phyloP scores from a whole-genome alignment of 2,797 vertebrate species.

The Sebastes iracundus region DNA sequence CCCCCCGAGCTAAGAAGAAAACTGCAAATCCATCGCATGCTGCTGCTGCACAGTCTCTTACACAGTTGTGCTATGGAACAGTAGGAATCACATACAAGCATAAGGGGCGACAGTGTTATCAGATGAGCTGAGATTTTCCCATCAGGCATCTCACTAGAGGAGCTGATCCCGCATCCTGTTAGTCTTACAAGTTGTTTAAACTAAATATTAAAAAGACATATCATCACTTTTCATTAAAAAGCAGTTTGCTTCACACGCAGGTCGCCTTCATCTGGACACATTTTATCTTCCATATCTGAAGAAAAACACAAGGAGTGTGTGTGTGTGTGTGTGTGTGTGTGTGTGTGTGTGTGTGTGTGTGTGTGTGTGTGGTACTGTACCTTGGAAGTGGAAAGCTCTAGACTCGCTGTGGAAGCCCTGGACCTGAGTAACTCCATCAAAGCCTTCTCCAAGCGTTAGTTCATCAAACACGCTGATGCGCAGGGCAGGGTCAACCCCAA shows the following conservation, averaged over 20 bases:
- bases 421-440: slow-evolving; percentile 93
- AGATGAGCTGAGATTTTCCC: slow-evolving; percentile 20
- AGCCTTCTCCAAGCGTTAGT: slow-evolving; percentile 87
- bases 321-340: slow-evolving; percentile 12
- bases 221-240: not conserved
- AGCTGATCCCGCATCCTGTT: not conserved
- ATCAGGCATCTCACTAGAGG: not conserved
- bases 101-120: not conserved
- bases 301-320: slow-evolving; percentile 2
- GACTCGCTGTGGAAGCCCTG: slow-evolving; percentile 96
- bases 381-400: slow-evolving; percentile 96
- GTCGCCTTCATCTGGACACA: not conserved
- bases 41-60: not conserved
- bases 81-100: not conserved
- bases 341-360: slow-evolving; percentile 19
- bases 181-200: slow-evolving; percentile 13
- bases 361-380: slow-evolving; percentile 76
- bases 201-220: not conserved
- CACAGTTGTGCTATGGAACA: not conserved
- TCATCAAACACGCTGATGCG: slow-evolving; percentile 93
- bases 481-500: slow-evolving; percentile 94
- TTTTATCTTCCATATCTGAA: not conserved
- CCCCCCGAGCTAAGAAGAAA: slow-evolving; percentile 17
- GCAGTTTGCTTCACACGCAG: not conserved
- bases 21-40: slow-evolving; percentile 34